Evolutionary conservation across 2,113 vertebrate genomes (phyloP).

Genomic region (Anthoscopus minutus): DNA sequence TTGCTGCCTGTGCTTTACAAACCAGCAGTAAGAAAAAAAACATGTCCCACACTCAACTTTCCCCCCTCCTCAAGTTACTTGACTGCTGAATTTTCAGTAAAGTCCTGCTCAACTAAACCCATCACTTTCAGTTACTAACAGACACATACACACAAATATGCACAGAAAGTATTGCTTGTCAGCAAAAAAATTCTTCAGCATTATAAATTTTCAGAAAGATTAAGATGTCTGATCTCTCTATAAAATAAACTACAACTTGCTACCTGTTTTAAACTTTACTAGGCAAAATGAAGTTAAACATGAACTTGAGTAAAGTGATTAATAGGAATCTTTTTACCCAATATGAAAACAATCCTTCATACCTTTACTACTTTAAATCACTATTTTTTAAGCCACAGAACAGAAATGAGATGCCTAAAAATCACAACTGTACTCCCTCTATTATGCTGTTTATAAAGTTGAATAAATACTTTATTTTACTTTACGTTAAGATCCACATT

Average conservation of each 20-base stretch:
- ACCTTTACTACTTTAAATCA: background rate
- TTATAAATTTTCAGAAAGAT: background rate
- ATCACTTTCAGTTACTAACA: background rate
- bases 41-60: background rate
- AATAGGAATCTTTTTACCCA: background rate
- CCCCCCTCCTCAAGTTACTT: background rate
- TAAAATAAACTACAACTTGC: background rate
- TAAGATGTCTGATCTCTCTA: background rate
- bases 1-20: background rate
- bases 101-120: background rate
- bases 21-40: background rate
- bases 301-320: background rate
- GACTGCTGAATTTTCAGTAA: background rate
- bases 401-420: background rate
- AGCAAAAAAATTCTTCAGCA: background rate
- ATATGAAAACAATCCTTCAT: background rate
- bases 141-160: background rate
- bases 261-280: background rate
- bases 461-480: background rate
- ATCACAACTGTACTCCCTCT: background rate
- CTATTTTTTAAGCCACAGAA: background rate
- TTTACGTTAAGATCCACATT: background rate
- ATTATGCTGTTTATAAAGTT: background rate
- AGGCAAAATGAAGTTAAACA: background rate
- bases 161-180: background rate